Base-by-base conservation (phyloP, 1,140 invertebrate genomes). In the Atta cephalotes region DNA sequence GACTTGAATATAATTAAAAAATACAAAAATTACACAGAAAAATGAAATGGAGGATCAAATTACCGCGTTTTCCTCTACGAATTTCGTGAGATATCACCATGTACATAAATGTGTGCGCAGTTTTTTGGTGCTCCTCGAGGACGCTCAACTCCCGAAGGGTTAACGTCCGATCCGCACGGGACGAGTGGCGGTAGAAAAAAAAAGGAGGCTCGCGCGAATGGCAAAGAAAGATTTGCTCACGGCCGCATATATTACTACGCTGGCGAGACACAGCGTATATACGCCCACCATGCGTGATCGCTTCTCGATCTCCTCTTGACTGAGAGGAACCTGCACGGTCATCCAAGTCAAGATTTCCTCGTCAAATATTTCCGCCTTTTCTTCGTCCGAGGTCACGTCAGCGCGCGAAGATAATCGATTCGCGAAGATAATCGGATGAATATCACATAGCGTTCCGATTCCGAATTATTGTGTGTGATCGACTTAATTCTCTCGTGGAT, bases 251-350 rank as follows among this genome's bases (percentile, higher is more conserved):
- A 71, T 87, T 87, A 87, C 66, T 81, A 53, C 28, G 21, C n/a
- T 14, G 45, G 65, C 58, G 51, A 80, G 62, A 79, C 77, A 14
- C 49, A 35, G 53, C 79, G 89, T 88, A 87, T 72, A 21, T 72
- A 68, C 78, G 85, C 85, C 78, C 78, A 82, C 78, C 78, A 87
- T 84, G 89, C 84, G 92, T 81, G 92, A 78, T 63, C 60, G 81
- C 35, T 18, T 77, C 70, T 84, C 58, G 81, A 77, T 77, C 60
- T 51, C 60, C 39, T 77, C 72, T 85, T 72, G 31, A 31, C 31
- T 31, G 82, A 85, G 82, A 85, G 51, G 49, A 85, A 85, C 51
- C 51, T 66, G 72, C 82, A 79, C 62, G 82, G n/a, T 77, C 82
- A 85, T 68, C 63, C 71, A 53, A 74, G 82, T 76, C 82, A 16